Evolutionary conservation across 2,797 vertebrate species (phyloP), one percentile per base, ranked within the genome.

Genomic region (Eremophila alpestris): DNA sequence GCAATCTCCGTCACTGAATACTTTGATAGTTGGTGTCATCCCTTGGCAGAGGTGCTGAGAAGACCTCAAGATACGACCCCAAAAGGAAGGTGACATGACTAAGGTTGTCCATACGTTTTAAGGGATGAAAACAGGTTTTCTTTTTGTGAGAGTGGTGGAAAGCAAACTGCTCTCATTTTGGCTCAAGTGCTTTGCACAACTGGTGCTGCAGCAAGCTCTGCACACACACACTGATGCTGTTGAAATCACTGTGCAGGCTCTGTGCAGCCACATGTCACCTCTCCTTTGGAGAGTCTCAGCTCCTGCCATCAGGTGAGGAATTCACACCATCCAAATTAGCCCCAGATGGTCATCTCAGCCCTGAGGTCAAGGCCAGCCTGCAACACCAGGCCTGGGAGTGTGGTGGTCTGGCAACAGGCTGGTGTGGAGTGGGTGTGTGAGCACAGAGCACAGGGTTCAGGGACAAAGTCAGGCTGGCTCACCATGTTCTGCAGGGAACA

Each of bases 401-500:
- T 56, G 46, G 38, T 20, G 34, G n/a, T 70, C 34, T 79, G 62
- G 48, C 48, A 41, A 34, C 41, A 46, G 83, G 26, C 43, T 63
- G 65, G 23, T 2, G 3, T 38, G 58, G 58, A 64, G 24, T 0
- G 0, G 15, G 10, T 55, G 19, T 75, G 58, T 36, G 26, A 83
- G 49, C 40, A 41, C 32, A 45, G 43, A n/a, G 40, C 58, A 43
- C 32, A n/a, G 27, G 17, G 10, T 40, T 68, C 4, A 1, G 46
- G 19, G 62, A 20, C 23, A 40, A 80, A 67, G 55, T 83, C 38
- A 75, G 76, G 32, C 54, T 51, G 59, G 49, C 5, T 87, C 65
- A 41, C 38, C 19, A 1, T 21, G 30, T 75, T 92, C 83, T 78
- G 38, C 0, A 6, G 20, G 40, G 27, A 89, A 27, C 30, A 55